Evolutionary conservation across 2,113 vertebrate species (phyloP), one percentile per base, ranked within the genome.

Genomic region (Taurulus bubalis): DNA sequence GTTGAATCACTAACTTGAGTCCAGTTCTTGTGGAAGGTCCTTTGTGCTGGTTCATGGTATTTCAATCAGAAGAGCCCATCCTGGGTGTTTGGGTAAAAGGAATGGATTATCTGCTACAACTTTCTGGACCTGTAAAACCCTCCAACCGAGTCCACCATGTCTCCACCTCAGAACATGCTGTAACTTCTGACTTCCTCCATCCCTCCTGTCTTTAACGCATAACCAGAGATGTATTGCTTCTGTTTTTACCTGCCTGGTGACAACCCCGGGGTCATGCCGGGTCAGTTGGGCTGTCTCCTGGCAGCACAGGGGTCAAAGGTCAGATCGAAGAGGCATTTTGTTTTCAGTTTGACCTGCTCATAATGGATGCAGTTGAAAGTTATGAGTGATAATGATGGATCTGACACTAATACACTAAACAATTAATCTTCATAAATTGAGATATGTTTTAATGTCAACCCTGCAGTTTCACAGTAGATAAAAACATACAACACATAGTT

Each of bases 201-300:
- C 34, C 49, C 56, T 77, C 26, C n/a, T 40, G 63, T 68, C 69
- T 67, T 58, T 69, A 75, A 74, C 7, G 9, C 77, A 84, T 75
- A 88, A 91, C 76, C 28, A 62, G 88, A 93, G 79, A 87, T 51
- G 42, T 58, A 55, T 26, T 73, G 84, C 89, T 88, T 84, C 88
- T 85, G 84, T 90, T 91, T 91, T 88, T 88, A 89, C 87, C 90
- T 91, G 84, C 73, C 32, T 26, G 75, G 76, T 45, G 59, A 87
- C 64, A 34, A 36, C 62, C 65, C 63, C 3, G 0, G 59, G 68
- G 86, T 84, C 56, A 6, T 1, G 20, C 22, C 1, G 20, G 85
- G 79, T 78, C 76, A 60, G 85, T 22, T 76, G 18, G 80, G 60
- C 55, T 63, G 85, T 90, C 87, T 68, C 53, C 32, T 67, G 67